Conservation (phyloP, 2,113 vertebrate genomes). For the Oryzias woworae region DNA sequence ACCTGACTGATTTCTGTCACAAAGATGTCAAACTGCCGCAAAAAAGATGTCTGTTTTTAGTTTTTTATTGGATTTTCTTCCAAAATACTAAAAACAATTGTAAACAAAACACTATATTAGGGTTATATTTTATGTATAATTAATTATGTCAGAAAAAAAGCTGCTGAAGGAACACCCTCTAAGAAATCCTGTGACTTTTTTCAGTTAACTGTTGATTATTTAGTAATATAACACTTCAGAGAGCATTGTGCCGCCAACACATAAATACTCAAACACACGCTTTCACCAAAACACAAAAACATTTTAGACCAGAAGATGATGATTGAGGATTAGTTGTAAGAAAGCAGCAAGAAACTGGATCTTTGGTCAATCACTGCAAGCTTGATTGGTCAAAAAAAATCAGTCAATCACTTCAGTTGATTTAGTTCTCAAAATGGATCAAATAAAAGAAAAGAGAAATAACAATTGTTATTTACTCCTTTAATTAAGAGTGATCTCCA, state of each 20-base stretch:
- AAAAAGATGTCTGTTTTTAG: too few species aligned
- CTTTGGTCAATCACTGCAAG: conserved; percentile 56
- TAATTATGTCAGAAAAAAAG: too few species aligned
- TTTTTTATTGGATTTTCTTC: too few species aligned
- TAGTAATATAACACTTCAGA: background rate
- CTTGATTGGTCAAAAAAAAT: conserved; percentile 83
- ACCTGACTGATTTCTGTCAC: too few species aligned
- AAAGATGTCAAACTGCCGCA: too few species aligned
- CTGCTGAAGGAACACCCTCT: too few species aligned
- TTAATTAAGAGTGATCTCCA: conserved; percentile 28
- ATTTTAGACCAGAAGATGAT: background rate
- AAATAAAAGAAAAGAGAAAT: conserved; percentile 55
- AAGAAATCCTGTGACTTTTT: too few species aligned
- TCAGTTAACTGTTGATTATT: background rate
- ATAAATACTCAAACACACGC: background rate
- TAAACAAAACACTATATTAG: too few species aligned
- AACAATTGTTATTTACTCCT: conserved; percentile 39
- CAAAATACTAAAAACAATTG: too few species aligned
- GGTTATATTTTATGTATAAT: too few species aligned
- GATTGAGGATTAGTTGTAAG: conserved; percentile 92
- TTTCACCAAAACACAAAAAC: conserved; percentile 17
- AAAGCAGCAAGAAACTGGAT: conserved; percentile 95
- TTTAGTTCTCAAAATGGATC: conserved; percentile 51
- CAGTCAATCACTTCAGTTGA: conserved; percentile 79
- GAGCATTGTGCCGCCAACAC: background rate